phyloP scores from a whole-genome alignment of 2,797 vertebrate species.

The Arrhamphus sclerolepis region DNA sequence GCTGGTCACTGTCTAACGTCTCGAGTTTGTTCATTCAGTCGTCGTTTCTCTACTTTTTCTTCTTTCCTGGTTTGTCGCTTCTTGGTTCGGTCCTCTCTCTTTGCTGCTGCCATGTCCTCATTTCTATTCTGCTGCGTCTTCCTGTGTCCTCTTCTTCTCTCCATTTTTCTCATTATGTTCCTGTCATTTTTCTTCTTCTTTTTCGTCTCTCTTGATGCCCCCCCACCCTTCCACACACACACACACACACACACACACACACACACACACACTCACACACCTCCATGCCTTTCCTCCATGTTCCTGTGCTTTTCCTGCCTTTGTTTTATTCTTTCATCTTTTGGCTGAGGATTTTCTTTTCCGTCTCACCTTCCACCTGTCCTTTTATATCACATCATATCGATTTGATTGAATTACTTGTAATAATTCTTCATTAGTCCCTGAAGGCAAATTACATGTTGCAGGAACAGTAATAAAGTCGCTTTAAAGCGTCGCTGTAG shows the following conservation, averaged over 20 bases:
- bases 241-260: too few relatives aligned
- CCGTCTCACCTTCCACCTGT: neutral
- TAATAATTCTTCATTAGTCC: too few relatives aligned
- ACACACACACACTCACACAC: too few relatives aligned
- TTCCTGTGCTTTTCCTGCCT: constrained; percentile 1
- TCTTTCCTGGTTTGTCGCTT: neutral
- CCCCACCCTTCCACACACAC: too few relatives aligned
- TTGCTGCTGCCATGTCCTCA: neutral
- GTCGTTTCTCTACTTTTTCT: constrained; percentile 3
- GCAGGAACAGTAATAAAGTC: too few relatives aligned
- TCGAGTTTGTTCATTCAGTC: neutral
- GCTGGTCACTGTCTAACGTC: constrained; percentile 9
- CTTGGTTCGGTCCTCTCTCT: neutral
- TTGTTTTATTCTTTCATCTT: constrained; percentile 3
- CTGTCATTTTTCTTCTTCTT: neutral
- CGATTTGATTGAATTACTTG: too few relatives aligned
- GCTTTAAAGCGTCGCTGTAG: too few relatives aligned
- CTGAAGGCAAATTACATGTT: too few relatives aligned
- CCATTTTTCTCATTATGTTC: neutral
- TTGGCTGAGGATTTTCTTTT: neutral
- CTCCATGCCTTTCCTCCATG: neutral
- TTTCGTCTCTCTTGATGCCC: neutral
- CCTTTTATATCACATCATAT: neutral
- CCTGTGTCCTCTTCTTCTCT: neutral
- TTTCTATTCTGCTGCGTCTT: neutral